These are phyloP conservation scores for Platysteira castanea DNA, from an alignment of 2,113 vertebrate genomes.

Conservation along the genomic window DNA sequence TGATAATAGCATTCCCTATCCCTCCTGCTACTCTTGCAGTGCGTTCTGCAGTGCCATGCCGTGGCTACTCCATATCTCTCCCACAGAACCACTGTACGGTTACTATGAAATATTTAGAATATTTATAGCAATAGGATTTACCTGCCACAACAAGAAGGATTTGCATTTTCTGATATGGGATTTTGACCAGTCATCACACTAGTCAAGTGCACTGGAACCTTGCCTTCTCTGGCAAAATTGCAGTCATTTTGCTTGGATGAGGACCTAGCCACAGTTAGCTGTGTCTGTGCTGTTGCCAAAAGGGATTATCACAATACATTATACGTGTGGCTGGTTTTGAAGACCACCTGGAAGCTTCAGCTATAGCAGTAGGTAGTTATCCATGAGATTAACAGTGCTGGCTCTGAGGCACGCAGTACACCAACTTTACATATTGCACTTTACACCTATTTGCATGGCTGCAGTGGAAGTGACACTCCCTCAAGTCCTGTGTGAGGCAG, in stretches of 20 bases:
- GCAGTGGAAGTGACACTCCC: not conserved
- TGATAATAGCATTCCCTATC: not conserved
- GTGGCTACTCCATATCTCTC: not conserved
- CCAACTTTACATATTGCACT: not conserved
- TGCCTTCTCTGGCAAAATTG: not conserved
- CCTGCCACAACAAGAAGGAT: not conserved
- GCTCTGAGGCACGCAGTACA: not conserved
- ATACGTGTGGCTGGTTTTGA: not conserved
- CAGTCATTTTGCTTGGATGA: not conserved
- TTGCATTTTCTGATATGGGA: not conserved
- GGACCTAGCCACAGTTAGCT: not conserved
- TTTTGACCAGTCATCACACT: not conserved
- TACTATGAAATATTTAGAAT: not conserved
- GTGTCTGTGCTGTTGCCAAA: not conserved
- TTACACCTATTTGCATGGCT: not conserved
- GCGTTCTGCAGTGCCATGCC: not conserved
- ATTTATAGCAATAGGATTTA: not conserved
- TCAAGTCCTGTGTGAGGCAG: not conserved
- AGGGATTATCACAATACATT: not conserved
- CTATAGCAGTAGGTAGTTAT: not conserved
- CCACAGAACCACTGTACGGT: not conserved
- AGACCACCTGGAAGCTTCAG: slow-evolving; percentile 42
- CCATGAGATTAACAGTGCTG: not conserved
- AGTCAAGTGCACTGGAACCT: not conserved
- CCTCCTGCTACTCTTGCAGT: not conserved